A percentile compares a stretch with the other conserved stretches of the same genome.
phyloP scores from a whole-genome alignment of 1,140 invertebrate species.

The Aphelinus certus region DNA sequence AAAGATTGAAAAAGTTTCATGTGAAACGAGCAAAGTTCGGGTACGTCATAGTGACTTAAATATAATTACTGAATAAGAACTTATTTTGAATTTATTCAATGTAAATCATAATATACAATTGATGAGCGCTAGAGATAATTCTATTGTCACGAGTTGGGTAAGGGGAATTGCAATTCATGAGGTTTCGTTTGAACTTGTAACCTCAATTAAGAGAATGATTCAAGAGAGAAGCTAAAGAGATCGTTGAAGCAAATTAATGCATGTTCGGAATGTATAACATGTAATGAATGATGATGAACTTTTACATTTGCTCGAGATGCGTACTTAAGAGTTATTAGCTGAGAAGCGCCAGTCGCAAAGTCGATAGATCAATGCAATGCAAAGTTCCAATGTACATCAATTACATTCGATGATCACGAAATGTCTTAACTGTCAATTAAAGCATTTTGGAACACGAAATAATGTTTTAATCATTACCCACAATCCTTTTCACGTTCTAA shows the following conservation, averaged over 20 bases:
- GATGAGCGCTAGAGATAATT: not conserved
- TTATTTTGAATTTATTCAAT: not conserved
- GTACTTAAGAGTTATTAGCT: conserved; percentile 13
- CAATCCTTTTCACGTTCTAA: too few relatives aligned
- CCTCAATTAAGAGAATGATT: conserved; percentile 11
- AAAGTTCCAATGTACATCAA: too few relatives aligned
- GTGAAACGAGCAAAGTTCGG: conserved; percentile 17
- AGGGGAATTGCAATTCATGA: conserved; percentile 9
- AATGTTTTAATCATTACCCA: too few relatives aligned
- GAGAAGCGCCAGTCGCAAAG: too few relatives aligned
- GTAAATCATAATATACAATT: not conserved
- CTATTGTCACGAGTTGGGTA: not conserved
- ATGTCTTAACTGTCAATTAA: too few relatives aligned
- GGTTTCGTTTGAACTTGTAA: conserved; percentile 17
- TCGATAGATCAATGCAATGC: too few relatives aligned
- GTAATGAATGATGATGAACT: conserved; percentile 10
- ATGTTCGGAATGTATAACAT: conserved; percentile 7
- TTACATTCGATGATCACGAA: too few relatives aligned
- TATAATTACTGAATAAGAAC: conserved; percentile 1
- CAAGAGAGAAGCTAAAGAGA: not conserved
- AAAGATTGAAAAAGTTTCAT: too few relatives aligned
- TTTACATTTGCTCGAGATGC: conserved; percentile 8
- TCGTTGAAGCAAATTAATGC: conserved; percentile 13
- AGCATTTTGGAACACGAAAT: too few relatives aligned
- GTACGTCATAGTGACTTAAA: conserved; percentile 38